Conservation (phyloP, 2,888 invertebrate species). For the Kryphioiulus occultus region DNA sequence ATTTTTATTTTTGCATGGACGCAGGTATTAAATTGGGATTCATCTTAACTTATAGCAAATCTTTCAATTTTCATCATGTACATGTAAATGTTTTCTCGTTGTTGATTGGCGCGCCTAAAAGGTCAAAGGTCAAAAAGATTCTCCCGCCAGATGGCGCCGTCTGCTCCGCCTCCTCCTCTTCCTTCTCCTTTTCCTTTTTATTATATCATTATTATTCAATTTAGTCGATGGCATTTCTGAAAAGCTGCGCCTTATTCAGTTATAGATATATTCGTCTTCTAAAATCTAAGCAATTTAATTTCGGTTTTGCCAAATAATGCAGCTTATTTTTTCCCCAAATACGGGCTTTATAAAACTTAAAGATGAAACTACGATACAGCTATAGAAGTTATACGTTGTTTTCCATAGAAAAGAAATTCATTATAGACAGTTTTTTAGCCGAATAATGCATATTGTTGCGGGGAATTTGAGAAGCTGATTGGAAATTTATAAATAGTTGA, state of each 20-base stretch:
- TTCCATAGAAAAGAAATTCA: not conserved
- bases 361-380: not conserved
- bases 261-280: not conserved
- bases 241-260: not conserved
- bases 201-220: constrained; percentile 18
- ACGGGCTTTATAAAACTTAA: not conserved
- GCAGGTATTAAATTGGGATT: no score
- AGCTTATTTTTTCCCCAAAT: not conserved
- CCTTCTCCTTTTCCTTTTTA: not conserved
- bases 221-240: constrained; percentile 19
- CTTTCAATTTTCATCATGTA: no score
- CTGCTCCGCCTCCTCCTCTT: not conserved
- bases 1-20: no score
- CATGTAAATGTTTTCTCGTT: no score
- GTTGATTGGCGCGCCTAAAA: no score
- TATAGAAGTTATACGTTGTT: not conserved
- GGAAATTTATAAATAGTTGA: not conserved
- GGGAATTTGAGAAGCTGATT: not conserved
- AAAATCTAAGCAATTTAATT: constrained; percentile 35
- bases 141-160: not conserved
- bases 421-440: not conserved
- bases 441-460: not conserved
- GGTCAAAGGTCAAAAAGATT: no score
- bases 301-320: constrained; percentile 26
- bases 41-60: no score